phyloP scores from a whole-genome alignment of 2,797 vertebrate species.

The Neosilurus hyrtlii region DNA sequence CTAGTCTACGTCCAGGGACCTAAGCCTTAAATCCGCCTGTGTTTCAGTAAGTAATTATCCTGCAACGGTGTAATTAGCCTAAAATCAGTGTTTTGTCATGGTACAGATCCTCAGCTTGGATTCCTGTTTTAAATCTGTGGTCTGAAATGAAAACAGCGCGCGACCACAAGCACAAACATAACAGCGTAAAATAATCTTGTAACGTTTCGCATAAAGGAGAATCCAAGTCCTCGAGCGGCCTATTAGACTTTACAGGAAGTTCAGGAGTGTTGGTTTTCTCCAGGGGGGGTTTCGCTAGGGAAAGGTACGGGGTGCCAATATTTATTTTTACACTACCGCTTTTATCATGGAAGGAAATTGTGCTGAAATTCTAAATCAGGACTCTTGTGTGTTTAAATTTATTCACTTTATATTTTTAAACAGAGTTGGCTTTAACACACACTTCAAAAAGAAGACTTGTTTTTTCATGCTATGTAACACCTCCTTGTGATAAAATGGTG shows the following conservation, averaged over 20 bases:
- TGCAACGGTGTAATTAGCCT: neutral
- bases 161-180: neutral
- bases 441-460: too few species aligned
- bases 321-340: neutral
- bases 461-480: neutral
- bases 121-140: neutral
- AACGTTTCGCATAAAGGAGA: neutral
- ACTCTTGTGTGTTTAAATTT: too few species aligned
- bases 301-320: too few species aligned
- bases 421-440: neutral
- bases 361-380: too few species aligned
- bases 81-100: neutral
- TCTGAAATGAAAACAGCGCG: neutral
- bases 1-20: neutral
- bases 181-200: neutral
- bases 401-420: neutral
- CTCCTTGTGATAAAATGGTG: constrained; percentile 15
- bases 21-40: neutral
- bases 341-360: neutral
- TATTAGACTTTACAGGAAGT: neutral
- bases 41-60: neutral
- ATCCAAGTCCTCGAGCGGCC: neutral
- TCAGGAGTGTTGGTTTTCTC: neutral
- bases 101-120: neutral
- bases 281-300: neutral